phyloP scores from a whole-genome alignment of 2,888 invertebrate genomes.

The Eupeodes latifasciatus region DNA sequence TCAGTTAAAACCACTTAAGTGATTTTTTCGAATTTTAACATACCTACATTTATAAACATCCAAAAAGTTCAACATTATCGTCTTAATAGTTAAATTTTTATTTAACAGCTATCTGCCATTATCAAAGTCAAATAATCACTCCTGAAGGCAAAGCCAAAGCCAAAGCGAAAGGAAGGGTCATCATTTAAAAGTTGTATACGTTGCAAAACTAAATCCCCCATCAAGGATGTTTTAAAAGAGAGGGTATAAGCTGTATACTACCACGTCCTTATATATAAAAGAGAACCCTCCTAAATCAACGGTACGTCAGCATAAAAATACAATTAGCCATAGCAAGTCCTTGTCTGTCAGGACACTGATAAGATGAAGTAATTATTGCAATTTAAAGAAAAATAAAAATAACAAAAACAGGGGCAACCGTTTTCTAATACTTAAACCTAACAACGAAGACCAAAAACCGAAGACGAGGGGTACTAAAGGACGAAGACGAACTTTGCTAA shows the following conservation, averaged over 20 bases:
- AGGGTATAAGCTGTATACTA: not conserved
- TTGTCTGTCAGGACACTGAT: constrained; percentile 35
- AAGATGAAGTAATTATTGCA: constrained; percentile 34
- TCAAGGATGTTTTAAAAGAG: not conserved
- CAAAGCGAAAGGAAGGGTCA: not conserved
- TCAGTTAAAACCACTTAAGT: too few relatives aligned
- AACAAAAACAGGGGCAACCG: not conserved
- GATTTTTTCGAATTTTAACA: too few relatives aligned
- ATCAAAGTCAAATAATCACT: not conserved
- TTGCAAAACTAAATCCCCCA: constrained; percentile 19
- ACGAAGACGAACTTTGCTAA: not conserved
- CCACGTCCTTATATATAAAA: not conserved
- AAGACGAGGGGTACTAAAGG: not conserved
- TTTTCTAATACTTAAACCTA: constrained; percentile 4
- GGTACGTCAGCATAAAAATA: constrained; percentile 28
- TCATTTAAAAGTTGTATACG: not conserved
- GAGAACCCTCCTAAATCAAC: constrained; percentile 30
- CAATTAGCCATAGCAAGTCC: constrained; percentile 26
- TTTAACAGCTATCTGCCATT: not conserved
- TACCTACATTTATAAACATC: too few relatives aligned
- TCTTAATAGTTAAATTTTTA: not conserved
- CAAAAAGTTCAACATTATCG: not conserved
- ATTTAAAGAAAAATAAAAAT: constrained; percentile 1
- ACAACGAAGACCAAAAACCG: too few relatives aligned
- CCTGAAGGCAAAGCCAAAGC: not conserved